Percentiles rank a stretch among this genome's conserved stretches.
These are phyloP conservation scores for Zosterops lateralis DNA, from an alignment of 2,113 vertebrate genomes.

Conservation along the genomic window DNA sequence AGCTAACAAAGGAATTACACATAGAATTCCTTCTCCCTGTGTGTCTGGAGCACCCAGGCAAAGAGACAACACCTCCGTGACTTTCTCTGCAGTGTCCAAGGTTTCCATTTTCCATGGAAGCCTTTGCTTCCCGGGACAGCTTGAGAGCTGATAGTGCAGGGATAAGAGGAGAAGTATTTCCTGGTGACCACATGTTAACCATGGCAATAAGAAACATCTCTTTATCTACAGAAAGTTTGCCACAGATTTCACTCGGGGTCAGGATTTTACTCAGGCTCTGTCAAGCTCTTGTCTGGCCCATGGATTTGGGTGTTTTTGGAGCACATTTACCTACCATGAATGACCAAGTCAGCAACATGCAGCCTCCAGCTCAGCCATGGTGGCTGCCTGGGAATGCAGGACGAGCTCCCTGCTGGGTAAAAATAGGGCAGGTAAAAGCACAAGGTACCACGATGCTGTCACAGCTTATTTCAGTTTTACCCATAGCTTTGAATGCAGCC, in stretches of 20 bases:
- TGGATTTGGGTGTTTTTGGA: not conserved
- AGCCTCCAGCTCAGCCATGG: not conserved
- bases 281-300: not conserved
- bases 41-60: not conserved
- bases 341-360: not conserved
- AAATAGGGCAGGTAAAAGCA: conserved; percentile 32
- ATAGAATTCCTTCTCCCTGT: not conserved
- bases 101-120: not conserved
- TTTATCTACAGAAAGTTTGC: not conserved
- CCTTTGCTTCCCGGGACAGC: not conserved
- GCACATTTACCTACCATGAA: not conserved
- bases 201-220: not conserved
- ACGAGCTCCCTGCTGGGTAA: not conserved
- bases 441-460: not conserved
- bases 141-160: not conserved
- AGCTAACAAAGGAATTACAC: not conserved
- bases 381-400: not conserved
- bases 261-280: not conserved
- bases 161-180: not conserved
- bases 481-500: not conserved
- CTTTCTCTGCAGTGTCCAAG: not conserved
- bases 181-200: not conserved
- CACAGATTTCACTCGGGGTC: not conserved
- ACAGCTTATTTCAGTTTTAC: not conserved
- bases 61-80: not conserved